Conservation (phyloP, 2,113 vertebrate species). For the Laterallus jamaicensis region DNA sequence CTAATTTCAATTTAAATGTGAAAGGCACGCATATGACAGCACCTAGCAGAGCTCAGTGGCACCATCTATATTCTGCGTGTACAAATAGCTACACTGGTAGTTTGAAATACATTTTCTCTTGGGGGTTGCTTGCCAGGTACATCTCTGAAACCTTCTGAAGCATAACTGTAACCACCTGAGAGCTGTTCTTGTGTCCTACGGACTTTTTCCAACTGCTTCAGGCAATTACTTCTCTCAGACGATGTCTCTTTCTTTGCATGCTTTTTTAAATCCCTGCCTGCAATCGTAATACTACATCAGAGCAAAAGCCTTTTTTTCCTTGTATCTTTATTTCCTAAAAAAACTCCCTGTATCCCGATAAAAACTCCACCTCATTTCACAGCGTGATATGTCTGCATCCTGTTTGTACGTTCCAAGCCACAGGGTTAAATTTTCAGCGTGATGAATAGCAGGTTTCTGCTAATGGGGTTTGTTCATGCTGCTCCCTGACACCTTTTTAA, state of each 20-base stretch:
- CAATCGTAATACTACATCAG: not conserved
- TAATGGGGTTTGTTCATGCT: not conserved
- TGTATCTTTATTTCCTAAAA: not conserved
- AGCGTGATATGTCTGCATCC: not conserved
- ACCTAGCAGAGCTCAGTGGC: not conserved
- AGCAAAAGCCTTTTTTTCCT: not conserved
- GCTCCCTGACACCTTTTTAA: not conserved
- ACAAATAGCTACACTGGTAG: not conserved
- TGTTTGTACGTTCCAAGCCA: not conserved
- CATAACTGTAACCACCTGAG: not conserved
- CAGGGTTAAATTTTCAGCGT: not conserved
- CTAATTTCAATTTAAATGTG: not conserved
- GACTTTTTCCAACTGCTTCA: not conserved
- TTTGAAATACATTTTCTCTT: not conserved
- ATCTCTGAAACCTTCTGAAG: not conserved
- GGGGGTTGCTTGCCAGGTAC: not conserved
- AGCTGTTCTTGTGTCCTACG: not conserved
- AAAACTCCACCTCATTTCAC: not conserved
- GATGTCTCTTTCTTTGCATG: not conserved
- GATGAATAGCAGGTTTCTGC: not conserved
- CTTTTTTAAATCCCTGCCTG: not conserved
- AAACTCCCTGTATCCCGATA: not conserved
- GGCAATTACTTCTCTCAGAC: not conserved
- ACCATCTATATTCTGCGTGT: not conserved
- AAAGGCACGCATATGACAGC: not conserved